Conservation (phyloP, 64 coral and sea anemone genomes). For the Pocillopora damicornis region DNA sequence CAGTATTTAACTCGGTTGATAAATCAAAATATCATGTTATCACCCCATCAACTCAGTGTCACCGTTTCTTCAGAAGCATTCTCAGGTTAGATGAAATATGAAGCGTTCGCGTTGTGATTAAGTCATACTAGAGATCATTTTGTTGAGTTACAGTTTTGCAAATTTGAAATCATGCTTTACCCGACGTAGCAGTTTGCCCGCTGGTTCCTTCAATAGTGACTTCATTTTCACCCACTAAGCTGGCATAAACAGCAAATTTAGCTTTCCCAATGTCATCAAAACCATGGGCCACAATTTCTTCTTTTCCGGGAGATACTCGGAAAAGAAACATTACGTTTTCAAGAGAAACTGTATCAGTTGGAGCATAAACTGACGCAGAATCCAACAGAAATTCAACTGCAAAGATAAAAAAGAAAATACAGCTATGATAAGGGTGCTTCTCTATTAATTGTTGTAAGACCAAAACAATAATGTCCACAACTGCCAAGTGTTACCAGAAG, state of each 20-base stretch:
- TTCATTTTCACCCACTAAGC: neutral
- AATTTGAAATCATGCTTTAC: neutral
- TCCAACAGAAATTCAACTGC: conserved; percentile 51
- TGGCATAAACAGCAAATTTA: conserved; percentile 27
- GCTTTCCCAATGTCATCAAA: conserved; percentile 26
- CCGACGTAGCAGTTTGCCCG: neutral
- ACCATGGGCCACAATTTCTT: conserved; percentile 36
- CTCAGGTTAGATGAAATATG: too few species aligned
- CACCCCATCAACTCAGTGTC: too few species aligned
- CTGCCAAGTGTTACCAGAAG: too few species aligned
- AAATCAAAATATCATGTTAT: too few species aligned
- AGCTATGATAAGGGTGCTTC: too few species aligned
- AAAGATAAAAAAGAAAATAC: neutral
- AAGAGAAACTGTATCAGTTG: conserved; percentile 27
- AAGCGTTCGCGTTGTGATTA: too few species aligned
- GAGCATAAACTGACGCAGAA: conserved; percentile 18
- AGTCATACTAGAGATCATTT: neutral
- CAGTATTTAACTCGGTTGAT: too few species aligned
- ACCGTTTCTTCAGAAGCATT: too few species aligned
- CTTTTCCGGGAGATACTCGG: neutral
- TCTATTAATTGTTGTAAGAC: too few species aligned
- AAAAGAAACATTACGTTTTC: conserved; percentile 43
- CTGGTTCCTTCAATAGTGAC: neutral
- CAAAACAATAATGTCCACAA: too few species aligned
- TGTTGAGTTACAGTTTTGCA: neutral